Evolutionary conservation across 2,797 vertebrate genomes (phyloP).

Genomic region (Halcyon badia): DNA sequence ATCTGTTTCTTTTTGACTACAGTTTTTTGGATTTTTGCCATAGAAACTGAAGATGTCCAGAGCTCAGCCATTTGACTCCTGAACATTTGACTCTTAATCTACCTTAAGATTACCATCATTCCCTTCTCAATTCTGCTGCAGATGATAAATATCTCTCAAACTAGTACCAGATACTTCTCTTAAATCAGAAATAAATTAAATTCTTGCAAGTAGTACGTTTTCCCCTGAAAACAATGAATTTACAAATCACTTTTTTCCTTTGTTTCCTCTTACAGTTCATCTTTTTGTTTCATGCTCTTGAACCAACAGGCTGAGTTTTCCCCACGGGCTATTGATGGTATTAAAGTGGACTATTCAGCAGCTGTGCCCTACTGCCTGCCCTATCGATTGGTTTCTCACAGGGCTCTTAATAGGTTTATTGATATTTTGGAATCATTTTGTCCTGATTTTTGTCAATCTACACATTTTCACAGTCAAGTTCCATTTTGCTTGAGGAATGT

Average conservation of each 20-base stretch:
- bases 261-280: neutral
- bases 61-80: neutral
- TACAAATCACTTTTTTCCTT: neutral
- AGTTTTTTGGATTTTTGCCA: neutral
- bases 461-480: conserved; percentile 43
- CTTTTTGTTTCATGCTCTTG: neutral
- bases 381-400: conserved; percentile 34
- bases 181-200: neutral
- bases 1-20: neutral
- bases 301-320: neutral
- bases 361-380: conserved; percentile 39
- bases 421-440: conserved; percentile 65
- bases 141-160: neutral
- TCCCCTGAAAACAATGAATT: neutral
- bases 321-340: conserved; percentile 34
- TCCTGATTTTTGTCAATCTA: conserved; percentile 44
- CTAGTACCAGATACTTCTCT: neutral
- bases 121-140: neutral
- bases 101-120: neutral
- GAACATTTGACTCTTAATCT: neutral
- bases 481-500: conserved; percentile 23
- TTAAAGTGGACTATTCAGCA: conserved; percentile 46
- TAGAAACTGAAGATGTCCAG: neutral
- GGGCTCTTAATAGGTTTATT: conserved; percentile 66
- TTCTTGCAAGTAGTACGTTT: neutral